phyloP scores from a whole-genome alignment of 2,888 invertebrate genomes.

The Resseliella maxima region DNA sequence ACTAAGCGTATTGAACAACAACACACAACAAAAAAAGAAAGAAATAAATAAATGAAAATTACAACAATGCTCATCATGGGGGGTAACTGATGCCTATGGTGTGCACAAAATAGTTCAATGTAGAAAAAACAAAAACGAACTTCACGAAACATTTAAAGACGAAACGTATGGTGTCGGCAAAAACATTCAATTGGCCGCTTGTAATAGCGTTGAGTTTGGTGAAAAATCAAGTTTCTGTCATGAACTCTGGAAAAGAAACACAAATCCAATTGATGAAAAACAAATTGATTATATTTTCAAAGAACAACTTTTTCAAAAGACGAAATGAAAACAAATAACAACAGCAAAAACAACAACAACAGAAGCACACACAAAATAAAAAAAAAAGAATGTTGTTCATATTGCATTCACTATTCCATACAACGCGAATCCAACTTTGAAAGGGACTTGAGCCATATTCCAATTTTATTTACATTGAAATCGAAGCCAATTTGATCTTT shows the following conservation, averaged over 20 bases:
- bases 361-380: no score
- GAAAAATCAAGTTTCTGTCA: conserved; percentile 14
- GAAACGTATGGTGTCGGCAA: not conserved
- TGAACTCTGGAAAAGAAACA: conserved; percentile 5
- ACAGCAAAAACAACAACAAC: no score
- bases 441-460: not conserved
- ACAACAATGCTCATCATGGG: conserved; percentile 53
- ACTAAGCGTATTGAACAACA: not conserved
- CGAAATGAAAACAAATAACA: no score
- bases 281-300: not conserved
- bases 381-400: not conserved
- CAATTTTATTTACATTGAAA: not conserved
- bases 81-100: conserved; percentile 53
- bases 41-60: conserved; percentile 1
- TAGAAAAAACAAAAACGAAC: conserved; percentile 44
- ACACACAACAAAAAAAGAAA: no score
- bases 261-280: not conserved
- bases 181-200: not conserved
- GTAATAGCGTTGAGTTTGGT: not conserved
- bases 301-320: conserved; percentile 4
- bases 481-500: conserved; percentile 1
- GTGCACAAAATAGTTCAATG: conserved; percentile 13
- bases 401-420: conserved; percentile 9
- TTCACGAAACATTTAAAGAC: not conserved
- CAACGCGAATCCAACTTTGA: not conserved